Percentiles rank a stretch among this genome's conserved stretches.
Conservation (phyloP, 2,797 vertebrate species). For the Falco peregrinus region DNA sequence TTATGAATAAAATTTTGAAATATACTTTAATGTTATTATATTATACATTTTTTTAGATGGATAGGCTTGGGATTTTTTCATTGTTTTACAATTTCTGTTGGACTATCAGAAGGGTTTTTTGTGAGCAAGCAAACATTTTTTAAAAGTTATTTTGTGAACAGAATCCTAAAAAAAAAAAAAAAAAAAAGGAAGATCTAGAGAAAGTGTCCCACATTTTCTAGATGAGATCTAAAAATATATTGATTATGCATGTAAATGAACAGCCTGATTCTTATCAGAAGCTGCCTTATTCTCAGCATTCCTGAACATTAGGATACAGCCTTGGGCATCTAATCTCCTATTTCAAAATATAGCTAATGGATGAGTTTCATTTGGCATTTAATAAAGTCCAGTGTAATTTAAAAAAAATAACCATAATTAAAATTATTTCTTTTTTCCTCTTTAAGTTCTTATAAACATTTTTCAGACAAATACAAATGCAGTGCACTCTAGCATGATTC, state of each 20-base stretch:
- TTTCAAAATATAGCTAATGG: not conserved
- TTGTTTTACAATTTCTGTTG: not conserved
- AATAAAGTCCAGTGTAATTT: not conserved
- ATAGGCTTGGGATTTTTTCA: rapidly evolving
- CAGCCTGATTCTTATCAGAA: not conserved
- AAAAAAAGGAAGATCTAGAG: not conserved
- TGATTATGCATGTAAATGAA: not conserved
- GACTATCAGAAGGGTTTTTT: rapidly evolving
- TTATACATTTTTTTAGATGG: not conserved
- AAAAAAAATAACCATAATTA: not conserved
- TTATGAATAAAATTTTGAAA: not conserved
- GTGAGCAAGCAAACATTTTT: not conserved
- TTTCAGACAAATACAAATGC: not conserved
- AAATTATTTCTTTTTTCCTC: not conserved
- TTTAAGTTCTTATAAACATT: not conserved
- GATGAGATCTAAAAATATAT: not conserved
- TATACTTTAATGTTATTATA: not conserved
- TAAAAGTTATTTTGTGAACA: not conserved
- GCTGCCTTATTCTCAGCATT: not conserved
- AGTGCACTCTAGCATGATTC: not conserved
- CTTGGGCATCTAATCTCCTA: not conserved
- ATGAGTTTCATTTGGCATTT: not conserved
- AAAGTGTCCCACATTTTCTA: not conserved
- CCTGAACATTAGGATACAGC: not conserved
- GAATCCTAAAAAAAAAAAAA: not conserved